Conservation (phyloP, 2,113 vertebrate genomes). For the Trogon surrucura region DNA sequence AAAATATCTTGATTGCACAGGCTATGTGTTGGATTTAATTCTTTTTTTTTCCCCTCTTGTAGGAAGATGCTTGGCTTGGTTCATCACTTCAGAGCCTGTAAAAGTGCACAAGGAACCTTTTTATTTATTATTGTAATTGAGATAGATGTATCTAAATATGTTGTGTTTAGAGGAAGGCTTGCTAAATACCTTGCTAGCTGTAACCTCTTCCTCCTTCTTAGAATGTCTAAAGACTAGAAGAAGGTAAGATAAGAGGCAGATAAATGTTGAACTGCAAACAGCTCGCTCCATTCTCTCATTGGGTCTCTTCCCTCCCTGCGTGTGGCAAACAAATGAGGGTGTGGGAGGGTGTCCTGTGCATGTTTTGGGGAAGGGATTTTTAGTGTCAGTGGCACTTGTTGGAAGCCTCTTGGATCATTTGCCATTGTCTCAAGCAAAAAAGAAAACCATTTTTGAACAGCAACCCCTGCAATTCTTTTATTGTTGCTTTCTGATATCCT, state of each 20-base stretch:
- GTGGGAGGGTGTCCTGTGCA: not conserved
- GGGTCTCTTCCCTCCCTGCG: not conserved
- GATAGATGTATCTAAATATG: not conserved
- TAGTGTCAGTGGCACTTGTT: not conserved
- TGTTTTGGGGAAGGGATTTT: not conserved
- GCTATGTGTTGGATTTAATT: not conserved
- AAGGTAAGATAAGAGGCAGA: not conserved
- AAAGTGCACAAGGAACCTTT: not conserved
- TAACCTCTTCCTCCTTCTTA: not conserved
- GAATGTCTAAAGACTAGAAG: not conserved
- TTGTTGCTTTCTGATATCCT: not conserved
- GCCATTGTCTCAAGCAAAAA: not conserved
- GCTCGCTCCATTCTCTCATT: constrained; percentile 29
- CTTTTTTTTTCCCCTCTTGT: not conserved
- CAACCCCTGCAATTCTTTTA: not conserved
- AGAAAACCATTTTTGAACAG: not conserved
- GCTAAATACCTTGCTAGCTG: not conserved
- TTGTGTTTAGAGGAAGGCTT: not conserved
- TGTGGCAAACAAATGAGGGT: not conserved
- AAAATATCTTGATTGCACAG: not conserved
- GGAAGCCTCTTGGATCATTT: not conserved
- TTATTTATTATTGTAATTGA: not conserved
- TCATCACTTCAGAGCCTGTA: not conserved
- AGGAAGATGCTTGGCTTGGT: not conserved
- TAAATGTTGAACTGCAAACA: constrained; percentile 28